Evolutionary conservation across 2,888 invertebrate species (phyloP).

Genomic region (Entomobrya multifasciata): DNA sequence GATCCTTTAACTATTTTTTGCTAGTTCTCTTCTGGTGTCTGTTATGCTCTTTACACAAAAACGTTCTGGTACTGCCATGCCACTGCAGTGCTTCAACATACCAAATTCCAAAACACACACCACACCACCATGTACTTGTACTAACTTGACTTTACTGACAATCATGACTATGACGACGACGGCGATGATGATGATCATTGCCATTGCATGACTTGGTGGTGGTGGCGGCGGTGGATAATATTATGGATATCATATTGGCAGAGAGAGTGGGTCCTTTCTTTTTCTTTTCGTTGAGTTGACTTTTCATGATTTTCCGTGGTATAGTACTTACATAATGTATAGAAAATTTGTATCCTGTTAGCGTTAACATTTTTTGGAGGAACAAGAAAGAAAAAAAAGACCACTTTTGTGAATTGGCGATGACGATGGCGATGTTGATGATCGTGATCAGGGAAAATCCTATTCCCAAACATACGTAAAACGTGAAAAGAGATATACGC

Average conservation of each 20-base stretch:
- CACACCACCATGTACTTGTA: too few species aligned
- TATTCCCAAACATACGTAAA: conserved; percentile 4
- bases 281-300: background rate
- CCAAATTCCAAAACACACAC: too few species aligned
- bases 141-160: background rate
- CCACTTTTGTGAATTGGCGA: background rate
- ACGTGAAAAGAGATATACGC: background rate
- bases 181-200: too few species aligned
- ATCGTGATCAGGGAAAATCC: background rate
- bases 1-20: conserved; percentile 61
- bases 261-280: conserved; percentile 33
- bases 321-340: too few species aligned
- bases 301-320: background rate
- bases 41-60: too few species aligned
- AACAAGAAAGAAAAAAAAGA: background rate
- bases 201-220: too few species aligned
- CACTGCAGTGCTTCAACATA: background rate
- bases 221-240: too few species aligned
- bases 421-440: too few species aligned
- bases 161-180: background rate
- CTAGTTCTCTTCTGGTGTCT: too few species aligned
- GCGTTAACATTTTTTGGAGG: background rate
- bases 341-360: background rate
- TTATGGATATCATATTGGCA: conserved; percentile 58
- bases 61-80: too few species aligned